Conservation (phyloP, 2,113 vertebrate genomes). For the Lasiurus borealis region DNA sequence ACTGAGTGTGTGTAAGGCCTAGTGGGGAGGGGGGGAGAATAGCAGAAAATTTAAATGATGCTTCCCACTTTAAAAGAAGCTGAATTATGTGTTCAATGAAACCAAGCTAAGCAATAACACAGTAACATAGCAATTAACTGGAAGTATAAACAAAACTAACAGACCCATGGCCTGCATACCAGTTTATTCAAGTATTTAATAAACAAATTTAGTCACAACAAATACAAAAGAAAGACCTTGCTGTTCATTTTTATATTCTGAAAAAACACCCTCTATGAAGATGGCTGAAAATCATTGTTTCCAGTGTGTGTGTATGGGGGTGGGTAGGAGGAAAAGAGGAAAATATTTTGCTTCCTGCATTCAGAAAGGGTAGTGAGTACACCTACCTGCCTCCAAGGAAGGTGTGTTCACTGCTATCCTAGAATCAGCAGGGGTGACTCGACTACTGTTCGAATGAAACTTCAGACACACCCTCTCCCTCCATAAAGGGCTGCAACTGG, state of each 20-base stretch:
- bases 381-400: neutral
- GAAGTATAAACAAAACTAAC: neutral
- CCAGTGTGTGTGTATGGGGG: neutral
- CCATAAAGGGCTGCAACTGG: neutral
- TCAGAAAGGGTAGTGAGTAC: neutral
- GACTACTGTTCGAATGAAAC: neutral
- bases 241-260: neutral
- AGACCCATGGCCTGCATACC: neutral
- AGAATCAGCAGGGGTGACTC: neutral
- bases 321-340: neutral
- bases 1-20: neutral
- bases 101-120: constrained; percentile 33
- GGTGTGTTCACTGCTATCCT: neutral
- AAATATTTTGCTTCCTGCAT: neutral
- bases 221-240: constrained; percentile 10
- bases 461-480: neutral
- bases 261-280: neutral
- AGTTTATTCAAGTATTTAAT: neutral
- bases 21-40: neutral
- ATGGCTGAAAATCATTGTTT: neutral
- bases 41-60: constrained; percentile 15
- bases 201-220: neutral
- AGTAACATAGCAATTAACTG: constrained; percentile 2
- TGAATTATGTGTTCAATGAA: constrained; percentile 37
- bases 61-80: constrained; percentile 9